These are phyloP conservation scores for Aphis craccivora DNA, from an alignment of 1,140 invertebrate species.

Conservation along the genomic window DNA sequence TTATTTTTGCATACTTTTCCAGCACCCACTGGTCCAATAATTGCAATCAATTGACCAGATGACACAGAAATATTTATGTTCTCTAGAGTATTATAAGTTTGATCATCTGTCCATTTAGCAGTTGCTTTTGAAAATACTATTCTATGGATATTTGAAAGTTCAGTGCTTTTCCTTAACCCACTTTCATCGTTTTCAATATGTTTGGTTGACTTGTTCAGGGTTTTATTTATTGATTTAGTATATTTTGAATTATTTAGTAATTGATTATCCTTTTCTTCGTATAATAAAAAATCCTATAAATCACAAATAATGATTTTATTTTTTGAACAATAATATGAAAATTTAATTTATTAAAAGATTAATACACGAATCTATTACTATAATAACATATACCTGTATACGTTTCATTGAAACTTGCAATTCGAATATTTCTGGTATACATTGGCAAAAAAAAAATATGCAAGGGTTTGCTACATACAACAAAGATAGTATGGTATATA, in stretches of 20 bases:
- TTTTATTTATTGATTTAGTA: background rate
- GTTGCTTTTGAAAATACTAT: constrained; percentile 68
- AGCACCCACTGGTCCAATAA: constrained; percentile 83
- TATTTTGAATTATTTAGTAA: background rate
- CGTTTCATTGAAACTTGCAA: constrained; percentile 73
- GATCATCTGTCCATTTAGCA: constrained; percentile 70
- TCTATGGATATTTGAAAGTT: constrained; percentile 67
- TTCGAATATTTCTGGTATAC: constrained; percentile 69
- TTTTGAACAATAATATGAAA: background rate
- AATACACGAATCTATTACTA: background rate
- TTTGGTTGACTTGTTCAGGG: background rate
- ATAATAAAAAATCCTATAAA: constrained; percentile 73
- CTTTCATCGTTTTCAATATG: background rate
- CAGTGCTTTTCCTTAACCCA: constrained; percentile 62
- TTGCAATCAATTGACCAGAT: constrained; percentile 74
- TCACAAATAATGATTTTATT: background rate
- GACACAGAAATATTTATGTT: constrained; percentile 72
- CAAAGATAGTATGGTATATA: constrained; percentile 77
- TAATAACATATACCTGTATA: constrained; percentile 64
- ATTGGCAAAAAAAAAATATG: constrained; percentile 76
- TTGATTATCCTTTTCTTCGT: constrained; percentile 67
- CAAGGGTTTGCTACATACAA: constrained; percentile 76
- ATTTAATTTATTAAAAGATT: background rate
- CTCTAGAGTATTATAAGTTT: constrained; percentile 70
- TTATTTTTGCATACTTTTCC: constrained; percentile 72